phyloP scores from a whole-genome alignment of 2,797 vertebrate genomes.

The Heterohyrax brucei region DNA sequence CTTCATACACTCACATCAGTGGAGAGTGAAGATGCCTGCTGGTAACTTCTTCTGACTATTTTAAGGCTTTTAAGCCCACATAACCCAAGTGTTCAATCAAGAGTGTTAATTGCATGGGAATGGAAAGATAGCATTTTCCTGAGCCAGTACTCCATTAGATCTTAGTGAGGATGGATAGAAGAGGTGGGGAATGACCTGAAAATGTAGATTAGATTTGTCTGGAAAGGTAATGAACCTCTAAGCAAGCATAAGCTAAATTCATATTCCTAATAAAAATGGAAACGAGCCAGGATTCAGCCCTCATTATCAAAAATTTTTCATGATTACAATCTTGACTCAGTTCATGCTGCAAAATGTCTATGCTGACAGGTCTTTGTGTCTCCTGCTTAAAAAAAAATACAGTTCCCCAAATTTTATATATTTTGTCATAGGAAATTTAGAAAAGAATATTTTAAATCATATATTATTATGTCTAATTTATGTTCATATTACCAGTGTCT shows the following conservation, averaged over 20 bases:
- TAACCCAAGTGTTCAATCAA: conserved; percentile 6
- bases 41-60: not conserved
- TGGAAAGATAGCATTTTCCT: conserved; percentile 68
- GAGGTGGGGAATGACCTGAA: conserved; percentile 71
- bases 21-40: not conserved
- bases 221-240: conserved; percentile 81
- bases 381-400: not conserved
- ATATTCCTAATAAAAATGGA: conserved; percentile 81
- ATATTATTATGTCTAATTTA: conserved; percentile 22
- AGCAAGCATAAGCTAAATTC: conserved; percentile 76
- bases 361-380: conserved; percentile 19
- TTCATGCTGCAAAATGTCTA: conserved; percentile 31
- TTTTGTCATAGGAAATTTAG: conserved; percentile 61
- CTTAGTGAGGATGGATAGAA: conserved; percentile 50
- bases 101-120: conserved; percentile 59
- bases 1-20: not conserved
- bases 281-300: conserved; percentile 61
- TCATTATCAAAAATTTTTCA: conserved; percentile 67
- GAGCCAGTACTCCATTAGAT: conserved; percentile 62
- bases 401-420: conserved; percentile 1
- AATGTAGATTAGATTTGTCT: conserved; percentile 78
- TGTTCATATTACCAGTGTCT: not conserved
- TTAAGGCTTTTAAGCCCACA: conserved; percentile 51
- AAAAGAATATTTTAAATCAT: not conserved
- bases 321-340: conserved; percentile 13